Evolutionary conservation across 2,797 vertebrate species (phyloP), one percentile per base, ranked within the genome.

Genomic region (Esox lucius): DNA sequence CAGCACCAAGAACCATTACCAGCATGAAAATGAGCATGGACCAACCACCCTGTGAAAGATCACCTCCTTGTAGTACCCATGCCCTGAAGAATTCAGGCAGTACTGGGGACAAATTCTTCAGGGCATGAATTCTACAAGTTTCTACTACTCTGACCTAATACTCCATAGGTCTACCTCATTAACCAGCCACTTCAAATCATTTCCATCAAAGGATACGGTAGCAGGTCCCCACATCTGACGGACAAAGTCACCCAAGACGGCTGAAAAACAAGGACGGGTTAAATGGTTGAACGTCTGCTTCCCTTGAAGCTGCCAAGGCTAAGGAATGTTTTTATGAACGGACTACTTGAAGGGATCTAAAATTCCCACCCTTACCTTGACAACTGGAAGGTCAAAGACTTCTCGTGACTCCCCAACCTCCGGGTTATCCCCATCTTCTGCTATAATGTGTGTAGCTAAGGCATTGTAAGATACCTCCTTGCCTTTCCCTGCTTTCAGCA

Each of bases 401-500:
- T 99, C 98, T 39, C 97, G 94, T 2, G 98, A 97, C 86, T 99
- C 98, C 71, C 98, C 94, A 71, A 99, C 98, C 84, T 99, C 98
- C 0, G 97, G 95, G 84, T 98, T 98, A 90, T 99, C 98, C 2
- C 97, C 97, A 8, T 99, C 97, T 83, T 97, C 97, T 4, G 98
- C 94, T 46, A 99, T 98, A 74, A 99, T 97, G 90, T 99, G 98
- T 0, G 98, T 98, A 77, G 98, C 98, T 22, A 99, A 86, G 1
- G 98, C 97, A 80, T 97, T 99, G 85, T 99, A 99, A 26, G 96
- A 98, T 33, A 99, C 98, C 79, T 99, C 98, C 85, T 99, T 99
- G 4, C 96, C 98, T 84, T 96, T 98, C 26, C 97, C 97, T 17
- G 95, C 94, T 90, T 97, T 98, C 42, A 99, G 91, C 83, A 99